phyloP scores from a whole-genome alignment of 2,797 vertebrate genomes.

The Smutsia gigantea region DNA sequence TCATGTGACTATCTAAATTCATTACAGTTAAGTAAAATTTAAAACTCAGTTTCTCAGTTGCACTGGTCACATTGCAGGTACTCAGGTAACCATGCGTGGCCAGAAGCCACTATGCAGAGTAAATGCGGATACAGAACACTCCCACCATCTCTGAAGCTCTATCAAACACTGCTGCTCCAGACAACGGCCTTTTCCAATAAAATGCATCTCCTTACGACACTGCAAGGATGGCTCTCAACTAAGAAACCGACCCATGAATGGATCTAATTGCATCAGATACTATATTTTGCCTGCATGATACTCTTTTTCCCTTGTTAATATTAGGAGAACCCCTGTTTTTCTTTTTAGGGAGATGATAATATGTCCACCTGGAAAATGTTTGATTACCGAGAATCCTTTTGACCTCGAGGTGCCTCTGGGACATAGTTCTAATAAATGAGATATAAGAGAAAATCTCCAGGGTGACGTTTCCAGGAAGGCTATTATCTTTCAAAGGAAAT shows the following conservation, averaged over 20 bases:
- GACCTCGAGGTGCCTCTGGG: neutral
- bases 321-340: neutral
- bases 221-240: neutral
- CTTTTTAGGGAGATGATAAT: neutral
- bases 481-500: neutral
- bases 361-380: neutral
- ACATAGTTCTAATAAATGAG: neutral
- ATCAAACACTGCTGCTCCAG: neutral
- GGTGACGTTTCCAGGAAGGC: neutral
- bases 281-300: neutral
- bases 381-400: neutral
- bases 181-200: neutral
- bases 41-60: neutral
- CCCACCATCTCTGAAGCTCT: neutral
- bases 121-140: neutral
- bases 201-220: neutral
- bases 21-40: neutral
- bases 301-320: neutral
- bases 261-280: neutral
- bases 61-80: neutral
- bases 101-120: neutral
- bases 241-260: neutral
- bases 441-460: neutral
- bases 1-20: neutral
- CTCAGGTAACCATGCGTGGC: neutral